Base-by-base conservation (phyloP, 2,113 vertebrate species). In the Calonectris borealis region DNA sequence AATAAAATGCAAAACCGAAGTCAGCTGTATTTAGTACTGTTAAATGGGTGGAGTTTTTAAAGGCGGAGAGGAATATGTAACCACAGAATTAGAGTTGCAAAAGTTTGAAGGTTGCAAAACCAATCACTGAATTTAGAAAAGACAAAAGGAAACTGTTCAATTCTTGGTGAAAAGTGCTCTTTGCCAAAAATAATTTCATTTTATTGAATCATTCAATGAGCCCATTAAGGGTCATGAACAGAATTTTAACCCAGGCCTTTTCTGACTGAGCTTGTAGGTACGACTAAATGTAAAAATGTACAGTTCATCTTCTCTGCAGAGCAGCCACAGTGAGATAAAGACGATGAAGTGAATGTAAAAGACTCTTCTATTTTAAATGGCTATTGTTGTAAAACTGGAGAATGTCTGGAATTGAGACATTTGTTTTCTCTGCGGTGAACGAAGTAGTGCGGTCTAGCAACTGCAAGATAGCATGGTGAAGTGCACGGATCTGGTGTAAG, bases 141-240 rank as follows among this genome's bases (percentile, higher is more conserved):
- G 57, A 95, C 17, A 80, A 91, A 86, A 92, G 69, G 13, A 77
- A 93, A 62, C 1, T 3, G 16, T 48, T 92, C 29, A 76, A 27
- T 64, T 80, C 40, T 77, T 83, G 44, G 64, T 83, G 86, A 77
- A 86, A 83, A 88, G 72, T 81, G 38, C 24, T 81, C 58, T 83
- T 88, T 93, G 92, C 86, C 86, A 89, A 95, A 94, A 94, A 72
- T 48, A 91, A 86, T n/a, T 81, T 73, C 2, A 54, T 44, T 86
- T 81, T 86, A 55, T 73, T 83, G 65, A 95, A 71, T 88, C 66
- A 34, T 49, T 72, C 49, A 40, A 80, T 70, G 48, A 78, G 57
- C 31, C n/a, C 25, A 7, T 29, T 44, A 36, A 60, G 22, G 32
- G 44, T 75, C 70, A 75, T 2, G 5, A 70, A 70, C 3, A 48